These are phyloP conservation scores for Epizoanthus rinbou DNA, from an alignment of 92 coral and sea anemone species.

Conservation along the genomic window DNA sequence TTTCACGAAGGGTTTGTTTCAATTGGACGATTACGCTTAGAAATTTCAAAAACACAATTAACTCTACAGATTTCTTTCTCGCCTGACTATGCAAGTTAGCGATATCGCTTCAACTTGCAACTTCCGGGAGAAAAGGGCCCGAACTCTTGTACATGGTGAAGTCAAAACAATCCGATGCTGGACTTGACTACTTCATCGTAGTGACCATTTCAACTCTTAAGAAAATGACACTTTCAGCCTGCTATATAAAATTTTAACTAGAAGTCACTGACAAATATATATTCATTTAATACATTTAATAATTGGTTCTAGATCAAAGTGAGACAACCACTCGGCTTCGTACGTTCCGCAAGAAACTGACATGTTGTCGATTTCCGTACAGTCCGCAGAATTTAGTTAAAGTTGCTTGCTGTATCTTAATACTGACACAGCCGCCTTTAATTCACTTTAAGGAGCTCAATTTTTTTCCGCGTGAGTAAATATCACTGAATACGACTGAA, in stretches of 20 bases:
- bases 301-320: neutral
- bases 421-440: neutral
- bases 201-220: too few relatives aligned
- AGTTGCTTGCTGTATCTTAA: constrained; percentile 27
- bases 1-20: too few relatives aligned
- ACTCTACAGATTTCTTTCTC: neutral
- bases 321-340: neutral
- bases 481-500: neutral
- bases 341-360: constrained; percentile 9
- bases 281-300: neutral
- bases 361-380: constrained; percentile 44
- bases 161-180: neutral
- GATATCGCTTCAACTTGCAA: constrained; percentile 32
- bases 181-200: too few relatives aligned
- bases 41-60: neutral
- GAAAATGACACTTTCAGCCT: neutral
- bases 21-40: neutral
- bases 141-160: neutral
- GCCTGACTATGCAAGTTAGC: neutral
- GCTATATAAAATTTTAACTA: neutral
- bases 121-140: constrained; percentile 38
- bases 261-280: neutral
- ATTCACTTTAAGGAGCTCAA: neutral
- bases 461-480: neutral
- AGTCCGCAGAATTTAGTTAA: neutral